Base-by-base conservation (phyloP, 2,888 invertebrate species). In the Phorcus lineatus region DNA sequence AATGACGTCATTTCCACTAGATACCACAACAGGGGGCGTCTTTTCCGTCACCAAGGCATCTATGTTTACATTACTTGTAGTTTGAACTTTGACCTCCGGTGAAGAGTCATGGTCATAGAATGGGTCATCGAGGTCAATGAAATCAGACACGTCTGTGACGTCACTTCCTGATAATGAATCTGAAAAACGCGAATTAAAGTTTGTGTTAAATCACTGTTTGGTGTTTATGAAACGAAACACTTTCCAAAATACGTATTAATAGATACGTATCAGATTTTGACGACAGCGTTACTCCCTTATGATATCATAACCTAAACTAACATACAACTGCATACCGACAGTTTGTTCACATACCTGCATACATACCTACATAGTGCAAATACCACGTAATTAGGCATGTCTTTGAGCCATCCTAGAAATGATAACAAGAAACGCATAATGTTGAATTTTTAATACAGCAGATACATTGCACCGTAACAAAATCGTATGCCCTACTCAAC, bases 41-140 rank as follows among this genome's bases (percentile, higher is more conserved):
- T 70, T 70, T 19, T 70, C 70, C n/a, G 70, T 70, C 11, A 70
- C 70, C 19, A 70, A 36, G 70, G 70, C 70, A 40, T 70, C 70
- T 17, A 70, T 70, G 40, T 70, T 70, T 11, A 70, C 70, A 40
- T 40, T 70, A 19, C 19, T 70, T 31, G 40, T 40, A 0, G 31
- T 70, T 31, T 40, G 31, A 40, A 19, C 70, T 70, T 40, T 70
- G 36, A 36, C 40, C 36, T 70, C 36, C 40, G 70, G 19, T 17
- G 31, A 31, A 19, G 31, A 19, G 28, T 36, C 70, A 40, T 31
- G 40, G n/a, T 31, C 36, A 36, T 70, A 70, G 70, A 70, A 70
- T 13, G 70, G 70, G n/a, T 70, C 70, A 40, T 70, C 70, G 19
- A 70, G 70, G 70, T 70, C 70, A 40, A 70, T 70, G 70, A 70